A percentile compares a stretch with the other conserved stretches of the same genome.
These are phyloP conservation scores for Gnatocerus cornutus DNA, from an alignment of 2,888 invertebrate species.

Conservation along the genomic window DNA sequence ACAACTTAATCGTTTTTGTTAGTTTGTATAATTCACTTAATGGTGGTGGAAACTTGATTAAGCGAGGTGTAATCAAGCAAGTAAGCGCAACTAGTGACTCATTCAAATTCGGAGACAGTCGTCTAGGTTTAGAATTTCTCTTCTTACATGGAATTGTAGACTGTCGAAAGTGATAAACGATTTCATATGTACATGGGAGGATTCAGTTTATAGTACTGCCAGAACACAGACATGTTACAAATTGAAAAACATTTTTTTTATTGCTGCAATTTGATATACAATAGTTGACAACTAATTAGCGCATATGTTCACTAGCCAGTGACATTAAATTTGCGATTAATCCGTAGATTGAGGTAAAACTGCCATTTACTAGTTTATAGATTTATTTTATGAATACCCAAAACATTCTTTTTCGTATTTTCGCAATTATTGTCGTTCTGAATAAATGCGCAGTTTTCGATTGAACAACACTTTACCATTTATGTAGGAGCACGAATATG, in stretches of 20 bases:
- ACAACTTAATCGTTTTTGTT: constrained; percentile 25
- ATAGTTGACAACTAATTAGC: no score
- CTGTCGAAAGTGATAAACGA: not conserved
- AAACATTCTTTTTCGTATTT: no score
- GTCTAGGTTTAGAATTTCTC: constrained; percentile 10
- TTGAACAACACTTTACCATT: not conserved
- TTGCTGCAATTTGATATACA: no score
- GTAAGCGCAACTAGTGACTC: constrained; percentile 31
- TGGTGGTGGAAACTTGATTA: constrained; percentile 27
- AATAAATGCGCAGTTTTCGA: not conserved
- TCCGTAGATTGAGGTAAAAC: no score
- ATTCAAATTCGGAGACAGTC: constrained; percentile 31
- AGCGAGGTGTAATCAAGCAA: constrained; percentile 28
- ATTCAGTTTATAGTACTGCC: not conserved
- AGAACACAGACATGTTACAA: no score
- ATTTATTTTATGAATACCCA: no score
- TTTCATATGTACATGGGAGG: not conserved
- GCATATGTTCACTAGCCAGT: no score
- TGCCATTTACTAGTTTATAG: no score
- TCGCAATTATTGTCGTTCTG: no score
- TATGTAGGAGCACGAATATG: constrained; percentile 8
- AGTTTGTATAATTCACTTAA: constrained; percentile 33
- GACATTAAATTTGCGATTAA: no score
- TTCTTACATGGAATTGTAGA: not conserved
- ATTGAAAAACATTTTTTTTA: no score